phyloP scores from a whole-genome alignment of 2,113 vertebrate genomes.

The Sebastes fasciatus region DNA sequence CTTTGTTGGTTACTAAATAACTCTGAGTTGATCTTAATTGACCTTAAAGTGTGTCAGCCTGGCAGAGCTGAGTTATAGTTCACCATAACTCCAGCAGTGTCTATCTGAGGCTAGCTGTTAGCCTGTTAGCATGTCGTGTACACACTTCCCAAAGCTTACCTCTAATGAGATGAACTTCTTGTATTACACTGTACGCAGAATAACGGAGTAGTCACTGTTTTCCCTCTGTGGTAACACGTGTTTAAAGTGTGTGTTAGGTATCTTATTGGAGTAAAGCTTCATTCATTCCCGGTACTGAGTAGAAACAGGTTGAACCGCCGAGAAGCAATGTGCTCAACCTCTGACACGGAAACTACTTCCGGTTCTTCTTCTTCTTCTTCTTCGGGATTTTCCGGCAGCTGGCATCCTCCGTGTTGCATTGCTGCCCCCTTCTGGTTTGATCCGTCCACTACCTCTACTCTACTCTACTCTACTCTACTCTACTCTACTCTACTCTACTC shows the following conservation, averaged over 20 bases:
- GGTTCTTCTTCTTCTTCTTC: constrained; percentile 15
- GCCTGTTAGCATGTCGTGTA: constrained; percentile 47
- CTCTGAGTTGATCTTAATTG: too few species aligned
- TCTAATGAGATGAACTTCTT: neutral
- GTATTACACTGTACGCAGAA: neutral
- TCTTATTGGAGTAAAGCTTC: neutral
- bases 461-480: too few species aligned
- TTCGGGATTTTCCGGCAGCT: too few species aligned
- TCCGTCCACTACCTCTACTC: too few species aligned
- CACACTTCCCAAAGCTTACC: constrained; percentile 44
- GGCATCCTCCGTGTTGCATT: too few species aligned
- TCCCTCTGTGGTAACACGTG: fast-evolving
- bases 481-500: too few species aligned
- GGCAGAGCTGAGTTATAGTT: too few species aligned
- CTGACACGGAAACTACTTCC: constrained; percentile 70
- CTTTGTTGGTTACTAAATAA: too few species aligned
- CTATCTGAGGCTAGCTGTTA: constrained; percentile 46
- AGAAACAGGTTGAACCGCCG: constrained; percentile 37
- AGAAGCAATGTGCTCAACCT: constrained; percentile 74
- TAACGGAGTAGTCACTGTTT: neutral
- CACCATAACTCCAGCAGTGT: too few species aligned
- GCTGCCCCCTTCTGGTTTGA: too few species aligned
- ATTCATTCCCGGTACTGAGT: constrained; percentile 55
- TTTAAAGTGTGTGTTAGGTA: neutral
- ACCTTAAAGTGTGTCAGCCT: too few species aligned